These are phyloP conservation scores for Ginglymostoma cirratum DNA, from an alignment of 2,113 vertebrate genomes.

Conservation along the genomic window DNA sequence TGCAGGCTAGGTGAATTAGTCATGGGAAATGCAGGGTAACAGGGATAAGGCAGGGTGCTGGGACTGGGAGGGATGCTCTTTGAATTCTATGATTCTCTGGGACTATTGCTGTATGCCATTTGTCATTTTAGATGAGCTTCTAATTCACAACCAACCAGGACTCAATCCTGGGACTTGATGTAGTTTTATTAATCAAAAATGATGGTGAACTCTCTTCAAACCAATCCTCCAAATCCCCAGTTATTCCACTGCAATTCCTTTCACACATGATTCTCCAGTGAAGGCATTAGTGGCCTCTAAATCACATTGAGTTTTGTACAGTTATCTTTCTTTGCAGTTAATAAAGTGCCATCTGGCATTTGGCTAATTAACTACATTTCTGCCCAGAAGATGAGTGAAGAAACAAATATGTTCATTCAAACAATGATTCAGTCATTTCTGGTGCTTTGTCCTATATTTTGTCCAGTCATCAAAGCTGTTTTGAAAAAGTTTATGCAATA, in stretches of 20 bases:
- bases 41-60: too few species aligned
- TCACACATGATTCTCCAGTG: background rate
- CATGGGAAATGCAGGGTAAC: too few species aligned
- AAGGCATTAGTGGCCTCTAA: background rate
- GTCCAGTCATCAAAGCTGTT: background rate
- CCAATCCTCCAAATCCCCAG: background rate
- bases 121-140: background rate
- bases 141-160: background rate
- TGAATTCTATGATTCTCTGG: too few species aligned
- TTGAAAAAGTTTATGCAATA: background rate
- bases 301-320: slow-evolving; percentile 1
- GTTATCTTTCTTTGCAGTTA: slow-evolving; percentile 1
- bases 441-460: background rate
- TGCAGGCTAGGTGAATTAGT: too few species aligned
- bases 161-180: background rate
- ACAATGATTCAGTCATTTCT: slow-evolving; percentile 13
- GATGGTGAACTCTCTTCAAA: background rate
- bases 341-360: background rate
- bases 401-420: background rate
- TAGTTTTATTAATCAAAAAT: background rate
- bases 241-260: background rate
- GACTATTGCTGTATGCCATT: background rate
- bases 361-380: background rate
- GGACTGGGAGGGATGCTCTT: too few species aligned
- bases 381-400: background rate